phyloP scores from a whole-genome alignment of 2,113 vertebrate genomes.

The Maylandia zebra region DNA sequence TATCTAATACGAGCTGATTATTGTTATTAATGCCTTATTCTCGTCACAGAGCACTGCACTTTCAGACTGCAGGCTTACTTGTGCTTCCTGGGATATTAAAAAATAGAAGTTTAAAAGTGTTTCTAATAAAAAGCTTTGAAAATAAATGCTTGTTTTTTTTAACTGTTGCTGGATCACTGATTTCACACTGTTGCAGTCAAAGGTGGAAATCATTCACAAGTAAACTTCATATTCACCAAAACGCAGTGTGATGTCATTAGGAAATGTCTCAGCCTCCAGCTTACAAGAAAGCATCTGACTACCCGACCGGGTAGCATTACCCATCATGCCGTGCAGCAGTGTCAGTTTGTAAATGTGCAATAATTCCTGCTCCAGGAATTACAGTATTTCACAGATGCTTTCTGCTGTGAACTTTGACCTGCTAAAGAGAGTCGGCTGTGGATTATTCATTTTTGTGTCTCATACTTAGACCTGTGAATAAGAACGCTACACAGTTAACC shows the following conservation, averaged over 20 bases:
- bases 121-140: not conserved
- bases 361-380: not conserved
- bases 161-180: not conserved
- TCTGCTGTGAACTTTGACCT: not conserved
- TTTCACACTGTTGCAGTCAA: not conserved
- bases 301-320: accelerated
- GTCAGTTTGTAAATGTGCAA: not conserved
- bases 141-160: not conserved
- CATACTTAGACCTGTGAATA: not conserved
- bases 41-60: accelerated
- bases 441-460: not conserved
- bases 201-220: not conserved
- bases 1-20: not conserved
- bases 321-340: not conserved
- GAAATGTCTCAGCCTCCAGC: not conserved
- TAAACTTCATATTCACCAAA: not conserved
- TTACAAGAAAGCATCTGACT: not conserved
- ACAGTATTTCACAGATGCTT: not conserved
- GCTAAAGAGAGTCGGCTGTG: not conserved
- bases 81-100: not conserved
- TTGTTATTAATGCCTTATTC: not conserved
- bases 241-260: not conserved
- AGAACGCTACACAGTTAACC: not conserved
- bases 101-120: not conserved
- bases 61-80: not conserved